Evolutionary conservation across 2,888 invertebrate genomes (phyloP), one percentile per base, ranked within the genome.

Genomic region (Tenthredo distinguenda): DNA sequence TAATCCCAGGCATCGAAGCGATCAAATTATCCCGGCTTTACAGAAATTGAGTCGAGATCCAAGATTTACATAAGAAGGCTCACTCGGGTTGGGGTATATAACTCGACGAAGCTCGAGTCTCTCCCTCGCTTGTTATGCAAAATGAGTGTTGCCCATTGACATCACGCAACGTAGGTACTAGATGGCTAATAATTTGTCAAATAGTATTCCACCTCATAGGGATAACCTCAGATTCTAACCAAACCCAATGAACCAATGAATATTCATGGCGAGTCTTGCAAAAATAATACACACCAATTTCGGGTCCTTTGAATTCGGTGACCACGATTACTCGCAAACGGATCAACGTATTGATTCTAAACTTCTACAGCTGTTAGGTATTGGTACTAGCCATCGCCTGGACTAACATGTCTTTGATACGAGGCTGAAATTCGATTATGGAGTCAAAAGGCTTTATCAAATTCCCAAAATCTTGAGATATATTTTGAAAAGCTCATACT

Each of bases 1-100:
- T 74, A 74, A 74, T 74, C 72, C 43, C 40, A n/a, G 72, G 72
- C 72, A 74, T 74, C 72, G 72, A 74, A 74, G 72, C 72, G 72
- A 74, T 74, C 72, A 74, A 74, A 74, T 74, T 74, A 74, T 74
- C 43, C 72, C 72, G 43, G 72, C 72, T 74, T 43, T 74, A 10
- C 72, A 40, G 72, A 74, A 74, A 74, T 74, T 74, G 72, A 74
- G 40, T 74, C 40, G 72, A 74, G 72, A 74, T 74, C 43, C 72
- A 74, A 74, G 72, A 74, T 74, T 74, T 74, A 40, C 72, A 74
- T 74, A 43, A 43, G 37, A 74, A 74, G 72, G 43, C 21, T 74
- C 72, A 21, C 72, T 74, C 21, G 12, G 68, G 26, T 68, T 34
- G 4, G 31, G 34, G 68, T 6, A 26, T 68, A 68, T 18, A 26